Conservation (phyloP, 1,140 invertebrate genomes). For the Brachionus plicatilis region DNA sequence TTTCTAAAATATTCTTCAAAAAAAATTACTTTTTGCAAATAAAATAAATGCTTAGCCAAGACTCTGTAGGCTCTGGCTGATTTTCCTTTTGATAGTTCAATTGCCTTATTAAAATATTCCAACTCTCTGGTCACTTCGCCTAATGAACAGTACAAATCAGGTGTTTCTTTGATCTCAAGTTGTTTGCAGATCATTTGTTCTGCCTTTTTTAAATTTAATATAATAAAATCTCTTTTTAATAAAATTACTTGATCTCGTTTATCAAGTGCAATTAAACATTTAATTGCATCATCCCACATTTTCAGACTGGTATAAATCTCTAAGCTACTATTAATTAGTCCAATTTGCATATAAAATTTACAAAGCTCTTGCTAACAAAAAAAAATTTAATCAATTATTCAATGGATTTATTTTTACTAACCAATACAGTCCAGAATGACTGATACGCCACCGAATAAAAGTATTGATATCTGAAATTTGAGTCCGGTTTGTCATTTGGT, state of each 20-base stretch:
- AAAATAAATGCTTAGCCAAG: constrained; percentile 29
- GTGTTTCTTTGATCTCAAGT: constrained; percentile 71
- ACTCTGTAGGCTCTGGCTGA: constrained; percentile 43
- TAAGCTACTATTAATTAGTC: constrained; percentile 74
- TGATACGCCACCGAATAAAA: constrained; percentile 33
- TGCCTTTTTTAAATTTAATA: constrained; percentile 60
- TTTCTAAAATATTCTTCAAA: not conserved
- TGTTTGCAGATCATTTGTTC: constrained; percentile 78
- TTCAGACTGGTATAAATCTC: constrained; percentile 73
- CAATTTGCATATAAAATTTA: constrained; percentile 70
- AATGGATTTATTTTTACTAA: not conserved
- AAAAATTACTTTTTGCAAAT: constrained; percentile 33
- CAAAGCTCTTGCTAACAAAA: constrained; percentile 65
- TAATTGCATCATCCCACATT: constrained; percentile 86
- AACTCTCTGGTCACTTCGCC: constrained; percentile 70
- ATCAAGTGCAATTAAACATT: constrained; percentile 76
- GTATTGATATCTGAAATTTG: constrained; percentile 21
- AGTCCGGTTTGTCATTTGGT: not conserved
- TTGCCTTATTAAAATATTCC: constrained; percentile 76
- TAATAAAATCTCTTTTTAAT: not conserved
- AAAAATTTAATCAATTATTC: not conserved
- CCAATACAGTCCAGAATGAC: constrained; percentile 20
- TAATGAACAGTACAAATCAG: constrained; percentile 79
- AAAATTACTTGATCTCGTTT: constrained; percentile 69
- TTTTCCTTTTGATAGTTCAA: constrained; percentile 70